Evolutionary conservation across 2,797 vertebrate genomes (phyloP), one percentile per base, ranked within the genome.

Genomic region (Anguilla pacifica): DNA sequence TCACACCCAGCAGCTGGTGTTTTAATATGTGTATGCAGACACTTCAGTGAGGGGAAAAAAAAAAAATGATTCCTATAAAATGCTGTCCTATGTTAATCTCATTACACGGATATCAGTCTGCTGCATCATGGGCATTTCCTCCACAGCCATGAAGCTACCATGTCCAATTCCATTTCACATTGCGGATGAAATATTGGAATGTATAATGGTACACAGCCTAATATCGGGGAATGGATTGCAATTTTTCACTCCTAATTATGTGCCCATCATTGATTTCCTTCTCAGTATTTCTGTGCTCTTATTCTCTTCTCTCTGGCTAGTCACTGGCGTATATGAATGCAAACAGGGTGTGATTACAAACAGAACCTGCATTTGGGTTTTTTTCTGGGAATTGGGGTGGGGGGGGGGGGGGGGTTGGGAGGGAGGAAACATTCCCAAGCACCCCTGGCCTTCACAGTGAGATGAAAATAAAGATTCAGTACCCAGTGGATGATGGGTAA

Each of bases 41-140:
- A 53, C 25, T 49, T 28, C 6, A 49, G 49, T 25, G 39, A 43
- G 39, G 39, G 1, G 0, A 35, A 49, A 43, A 28, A 83, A 83
- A 83, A 86, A 35, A 77, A 85, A n/a, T n/a, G 87, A 88, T 89
- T 83, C 25, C 87, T 28, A 79, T 82, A 13, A 53, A 74, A 64
- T 57, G 22, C 17, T 53, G 84, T 86, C 72, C 61, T 51, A 15
- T 82, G 35, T 85, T 87, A 86, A 89, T 86, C 84, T 89, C n/a
- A 59, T 87, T 79, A 59, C 64, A 89, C 28, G 81, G 39, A 84
- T 87, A 84, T 84, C 89, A 85, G 85, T 87, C 84, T 35, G 87
- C 84, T 35, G 87, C 19, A 77, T 82, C 86, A 81, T 59, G 39
- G 31, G 7, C 55, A n/a, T 57, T 81, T 67, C 83, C 86, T 85